phyloP scores from a whole-genome alignment of 2,888 invertebrate genomes.

The Tipula confusa region DNA sequence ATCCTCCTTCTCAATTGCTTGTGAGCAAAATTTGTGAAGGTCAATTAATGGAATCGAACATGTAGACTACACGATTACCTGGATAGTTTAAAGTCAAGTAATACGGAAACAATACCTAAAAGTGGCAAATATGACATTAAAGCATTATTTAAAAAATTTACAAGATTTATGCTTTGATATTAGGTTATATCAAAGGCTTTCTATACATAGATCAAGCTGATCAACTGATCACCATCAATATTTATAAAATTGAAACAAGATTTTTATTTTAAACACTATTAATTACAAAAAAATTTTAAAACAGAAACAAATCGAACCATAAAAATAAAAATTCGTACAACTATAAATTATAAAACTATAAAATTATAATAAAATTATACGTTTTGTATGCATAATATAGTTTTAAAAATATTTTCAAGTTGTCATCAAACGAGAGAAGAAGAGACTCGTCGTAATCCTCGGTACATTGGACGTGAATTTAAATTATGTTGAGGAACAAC shows the following conservation, averaged over 20 bases:
- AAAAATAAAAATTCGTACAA: background rate
- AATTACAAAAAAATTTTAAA: background rate
- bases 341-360: constrained; percentile 4
- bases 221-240: background rate
- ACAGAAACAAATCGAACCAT: background rate
- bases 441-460: background rate
- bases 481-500: background rate
- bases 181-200: background rate
- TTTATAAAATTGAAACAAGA: background rate
- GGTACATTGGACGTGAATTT: background rate
- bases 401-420: background rate
- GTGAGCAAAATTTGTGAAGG: too few relatives aligned
- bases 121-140: too few relatives aligned
- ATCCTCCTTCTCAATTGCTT: too few relatives aligned
- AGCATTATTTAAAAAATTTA: background rate
- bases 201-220: background rate
- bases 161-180: too few relatives aligned
- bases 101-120: too few relatives aligned
- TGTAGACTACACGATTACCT: too few relatives aligned
- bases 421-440: background rate
- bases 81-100: too few relatives aligned
- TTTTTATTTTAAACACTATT: background rate
- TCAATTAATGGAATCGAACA: too few relatives aligned
- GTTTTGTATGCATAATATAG: background rate
- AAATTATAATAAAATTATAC: background rate